Base-by-base conservation (phyloP, 2,797 vertebrate genomes). In the Hippoglossus hippoglossus region DNA sequence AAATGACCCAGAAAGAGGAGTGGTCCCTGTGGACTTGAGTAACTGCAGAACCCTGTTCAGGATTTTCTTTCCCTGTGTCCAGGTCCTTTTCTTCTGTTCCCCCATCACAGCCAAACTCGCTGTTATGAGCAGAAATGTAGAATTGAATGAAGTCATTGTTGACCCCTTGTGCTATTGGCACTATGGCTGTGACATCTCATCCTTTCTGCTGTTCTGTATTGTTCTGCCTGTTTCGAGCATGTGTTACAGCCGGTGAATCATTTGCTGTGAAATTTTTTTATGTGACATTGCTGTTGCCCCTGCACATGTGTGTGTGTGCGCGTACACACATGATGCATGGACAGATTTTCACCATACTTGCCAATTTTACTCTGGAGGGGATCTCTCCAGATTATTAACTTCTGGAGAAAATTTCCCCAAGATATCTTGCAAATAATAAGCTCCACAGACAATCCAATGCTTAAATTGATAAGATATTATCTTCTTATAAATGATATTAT, bases 1-100 rank as follows among this genome's bases (percentile, higher is more conserved):
- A 86, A 88, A 84, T 82, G 85, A 89, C 88, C 92, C 82, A 89
- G 88, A 91, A 89, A 90, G 68, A 75, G 49, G 13, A 53, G 25
- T n/a, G 13, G 41, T 91, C 90, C 84, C 92, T 31, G 75, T 81
- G 78, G 91, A 90, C 84, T 88, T 70, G 71, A 89, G 86, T 64
- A 85, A 88, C 80, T 89, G 81, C 85, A 77, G 69, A 66, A 47
- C 80, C 58, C 79, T 54, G 73, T 7, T 67, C 62, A 24, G 59
- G 44, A 16, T 56, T 46, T 51, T 52, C 71, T 64, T 51, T 71
- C 18, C 63, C 41, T 74, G 31, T 81, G 58, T 70, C 28, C 31
- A 55, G 51, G 39, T 26, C 16, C 15, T 16, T 19, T 46, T 19
- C 18, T 5, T 46, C 44, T 22, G 15, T 16, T 18, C 16, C 16